phyloP scores from a whole-genome alignment of 2,797 vertebrate species.

The Silurus aristotelis region DNA sequence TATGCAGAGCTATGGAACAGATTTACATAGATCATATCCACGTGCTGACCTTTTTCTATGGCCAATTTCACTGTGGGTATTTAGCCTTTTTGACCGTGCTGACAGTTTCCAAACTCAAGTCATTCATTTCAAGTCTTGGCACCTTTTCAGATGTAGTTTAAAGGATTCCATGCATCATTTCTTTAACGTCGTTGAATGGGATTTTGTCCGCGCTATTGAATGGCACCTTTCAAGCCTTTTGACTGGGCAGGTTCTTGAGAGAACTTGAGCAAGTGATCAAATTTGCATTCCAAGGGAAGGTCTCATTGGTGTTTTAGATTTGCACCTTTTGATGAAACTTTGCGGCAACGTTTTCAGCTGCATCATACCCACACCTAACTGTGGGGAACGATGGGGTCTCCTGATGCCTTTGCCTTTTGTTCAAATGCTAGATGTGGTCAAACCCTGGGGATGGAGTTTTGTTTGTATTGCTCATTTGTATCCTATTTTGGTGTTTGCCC shows the following conservation, averaged over 20 bases:
- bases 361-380: neutral
- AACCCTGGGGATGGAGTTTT: neutral
- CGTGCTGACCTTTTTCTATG: neutral
- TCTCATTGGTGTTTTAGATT: neutral
- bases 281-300: neutral
- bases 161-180: neutral
- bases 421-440: neutral
- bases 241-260: neutral
- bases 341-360: neutral
- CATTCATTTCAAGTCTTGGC: constrained; percentile 6
- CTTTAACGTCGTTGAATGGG: neutral
- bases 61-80: neutral
- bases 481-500: neutral
- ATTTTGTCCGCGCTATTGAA: constrained; percentile 11
- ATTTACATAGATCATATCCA: constrained; percentile 4
- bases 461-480: neutral
- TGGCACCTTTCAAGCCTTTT: neutral
- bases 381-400: too few species aligned
- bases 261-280: neutral
- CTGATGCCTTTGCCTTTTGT: neutral
- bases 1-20: neutral
- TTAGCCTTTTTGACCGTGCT: constrained; percentile 2
- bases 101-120: constrained; percentile 1
- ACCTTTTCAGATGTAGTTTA: constrained; percentile 4
- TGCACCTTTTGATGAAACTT: neutral